Base-by-base conservation (phyloP, 1,140 invertebrate genomes). In the Ceratitis capitata region DNA sequence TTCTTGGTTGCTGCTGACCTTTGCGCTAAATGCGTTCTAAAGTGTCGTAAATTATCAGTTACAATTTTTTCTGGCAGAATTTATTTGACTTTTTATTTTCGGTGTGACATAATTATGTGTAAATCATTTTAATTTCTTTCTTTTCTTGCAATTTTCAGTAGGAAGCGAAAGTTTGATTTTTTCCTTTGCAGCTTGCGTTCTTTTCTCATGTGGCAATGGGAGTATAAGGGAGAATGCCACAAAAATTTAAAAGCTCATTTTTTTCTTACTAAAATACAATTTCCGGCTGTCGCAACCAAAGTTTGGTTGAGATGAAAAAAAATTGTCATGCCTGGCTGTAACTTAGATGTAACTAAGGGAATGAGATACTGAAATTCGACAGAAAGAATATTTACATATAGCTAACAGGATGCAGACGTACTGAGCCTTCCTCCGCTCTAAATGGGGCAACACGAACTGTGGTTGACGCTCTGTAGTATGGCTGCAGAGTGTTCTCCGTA, bases 11-110 rank as follows among this genome's bases (percentile, higher is more conserved):
- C 12, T 32, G 58, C 23, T n/a, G 61, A 69, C 16, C 32, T 69
- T 2, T 19, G 3, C 61, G 12, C 12, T 39, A 69, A 69, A 69
- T 69, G 61, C 32, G 61, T 35, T 69, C 14, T 69, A 19, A 69
- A 39, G 61, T 69, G 32, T 69, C 32, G 39, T 35, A 69, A 69
- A 69, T 69, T 69, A 69, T 69, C 61, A 35, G 61, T 69, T 35
- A 7, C n/a, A 19, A 16, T 4, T 35, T 16, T 69, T 35, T 69
- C 7, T 39, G 32, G 29, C 1, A 1, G 1, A 39, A 39, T 4
- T 39, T 69, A 16, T n/a, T 26, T 10, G n/a, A n/a, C n/a, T n/a
- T n/a, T n/a, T n/a, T n/a, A n/a, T n/a, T n/a, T n/a, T n/a, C n/a
- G n/a, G n/a, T n/a, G 61, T 19, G 61, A 64, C 61, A 64, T 32